These are phyloP conservation scores for Beaufortia kweichowensis DNA, from an alignment of 2,113 vertebrate genomes.

Conservation along the genomic window DNA sequence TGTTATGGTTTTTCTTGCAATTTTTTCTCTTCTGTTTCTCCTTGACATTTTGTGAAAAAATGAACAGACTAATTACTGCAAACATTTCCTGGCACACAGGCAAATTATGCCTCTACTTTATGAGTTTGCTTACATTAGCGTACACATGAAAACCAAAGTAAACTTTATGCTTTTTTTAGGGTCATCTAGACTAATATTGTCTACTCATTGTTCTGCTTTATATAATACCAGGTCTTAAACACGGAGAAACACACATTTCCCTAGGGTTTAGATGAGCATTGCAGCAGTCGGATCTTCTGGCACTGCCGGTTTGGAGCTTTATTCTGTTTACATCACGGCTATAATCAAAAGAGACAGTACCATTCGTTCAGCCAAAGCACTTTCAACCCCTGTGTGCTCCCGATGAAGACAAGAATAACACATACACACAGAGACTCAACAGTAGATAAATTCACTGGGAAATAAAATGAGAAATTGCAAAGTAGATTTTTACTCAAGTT, in stretches of 20 bases:
- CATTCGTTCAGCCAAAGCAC: constrained; percentile 54
- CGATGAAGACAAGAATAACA: constrained; percentile 16
- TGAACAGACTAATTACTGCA: too few relatives aligned
- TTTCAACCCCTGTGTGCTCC: constrained; percentile 17
- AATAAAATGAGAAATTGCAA: constrained; percentile 4
- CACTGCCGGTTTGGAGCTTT: constrained; percentile 52
- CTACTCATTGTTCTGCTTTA: constrained; percentile 10
- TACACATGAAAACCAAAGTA: too few relatives aligned
- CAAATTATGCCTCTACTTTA: too few relatives aligned
- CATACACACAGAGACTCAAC: constrained; percentile 16
- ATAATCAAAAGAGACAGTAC: constrained; percentile 58
- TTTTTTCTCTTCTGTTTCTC: too few relatives aligned
- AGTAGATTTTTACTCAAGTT: constrained; percentile 19
- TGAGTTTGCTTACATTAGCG: too few relatives aligned
- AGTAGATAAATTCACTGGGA: background rate
- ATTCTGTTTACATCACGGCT: constrained; percentile 56
- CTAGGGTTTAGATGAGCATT: constrained; percentile 12
- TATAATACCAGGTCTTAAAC: constrained; percentile 21
- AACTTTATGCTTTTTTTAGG: constrained; percentile 1
- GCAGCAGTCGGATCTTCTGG: constrained; percentile 46
- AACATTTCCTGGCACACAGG: too few relatives aligned
- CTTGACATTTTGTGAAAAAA: too few relatives aligned
- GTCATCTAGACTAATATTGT: constrained; percentile 14
- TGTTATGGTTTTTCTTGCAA: too few relatives aligned
- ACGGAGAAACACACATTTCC: constrained; percentile 30